Evolutionary conservation across 1,140 invertebrate genomes (phyloP).

Genomic region (Holotrichia oblita): DNA sequence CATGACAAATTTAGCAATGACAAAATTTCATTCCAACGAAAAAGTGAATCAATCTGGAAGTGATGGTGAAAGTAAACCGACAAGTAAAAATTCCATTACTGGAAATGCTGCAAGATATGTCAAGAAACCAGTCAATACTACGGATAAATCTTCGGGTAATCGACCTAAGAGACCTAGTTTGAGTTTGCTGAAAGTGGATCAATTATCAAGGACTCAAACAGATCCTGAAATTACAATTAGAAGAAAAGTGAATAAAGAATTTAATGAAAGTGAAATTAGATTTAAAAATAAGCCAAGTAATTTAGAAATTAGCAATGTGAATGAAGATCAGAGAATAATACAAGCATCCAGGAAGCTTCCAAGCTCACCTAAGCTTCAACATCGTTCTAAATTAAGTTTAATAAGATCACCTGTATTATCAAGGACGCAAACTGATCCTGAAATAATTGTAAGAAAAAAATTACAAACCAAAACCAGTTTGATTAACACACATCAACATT

Average conservation of each 20-base stretch:
- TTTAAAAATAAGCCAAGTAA: neutral
- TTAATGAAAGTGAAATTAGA: neutral
- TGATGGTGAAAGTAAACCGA: neutral
- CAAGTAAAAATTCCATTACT: neutral
- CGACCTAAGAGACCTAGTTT: neutral
- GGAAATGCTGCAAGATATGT: neutral
- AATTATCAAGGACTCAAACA: neutral
- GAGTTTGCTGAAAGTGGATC: neutral
- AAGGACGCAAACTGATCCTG: neutral
- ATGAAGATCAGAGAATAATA: neutral
- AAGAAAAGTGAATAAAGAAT: neutral
- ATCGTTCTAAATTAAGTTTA: neutral
- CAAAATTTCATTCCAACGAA: neutral
- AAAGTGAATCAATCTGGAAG: neutral
- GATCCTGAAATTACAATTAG: neutral
- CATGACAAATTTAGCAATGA: neutral
- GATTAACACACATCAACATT: neutral
- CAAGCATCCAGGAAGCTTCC: neutral
- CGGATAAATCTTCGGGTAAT: neutral
- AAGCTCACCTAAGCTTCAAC: neutral
- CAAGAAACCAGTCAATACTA: neutral
- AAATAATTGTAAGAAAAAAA: constrained; percentile 7
- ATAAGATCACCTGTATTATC: neutral
- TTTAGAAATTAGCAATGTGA: neutral
- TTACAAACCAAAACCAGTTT: neutral